These are phyloP conservation scores for Orthosia cruda DNA, from an alignment of 2,888 invertebrate genomes.

Conservation along the genomic window DNA sequence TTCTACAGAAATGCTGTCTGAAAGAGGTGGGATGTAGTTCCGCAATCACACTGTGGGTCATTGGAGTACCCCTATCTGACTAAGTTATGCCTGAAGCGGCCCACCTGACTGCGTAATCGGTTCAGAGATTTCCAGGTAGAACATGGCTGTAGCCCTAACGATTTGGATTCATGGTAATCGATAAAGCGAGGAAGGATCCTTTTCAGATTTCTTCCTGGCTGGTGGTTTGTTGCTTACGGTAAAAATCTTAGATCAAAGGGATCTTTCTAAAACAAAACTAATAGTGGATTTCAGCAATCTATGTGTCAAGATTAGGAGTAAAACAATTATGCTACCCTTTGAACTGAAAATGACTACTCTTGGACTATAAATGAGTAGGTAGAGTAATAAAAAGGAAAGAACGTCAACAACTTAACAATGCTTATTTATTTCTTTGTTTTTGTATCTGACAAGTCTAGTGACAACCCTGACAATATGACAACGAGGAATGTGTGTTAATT, in stretches of 20 bases:
- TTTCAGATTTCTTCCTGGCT: too few relatives aligned
- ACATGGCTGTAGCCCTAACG: too few relatives aligned
- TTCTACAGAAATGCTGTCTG: too few relatives aligned
- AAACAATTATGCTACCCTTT: not conserved
- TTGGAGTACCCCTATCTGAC: too few relatives aligned
- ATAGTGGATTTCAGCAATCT: not conserved
- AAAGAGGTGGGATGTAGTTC: too few relatives aligned
- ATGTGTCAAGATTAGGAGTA: not conserved
- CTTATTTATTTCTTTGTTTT: not conserved
- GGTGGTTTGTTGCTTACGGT: not conserved
- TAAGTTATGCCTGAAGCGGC: too few relatives aligned
- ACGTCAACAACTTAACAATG: not conserved
- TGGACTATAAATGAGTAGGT: not conserved
- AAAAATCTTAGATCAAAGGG: not conserved
- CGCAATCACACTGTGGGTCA: too few relatives aligned
- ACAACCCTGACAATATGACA: conserved; percentile 49
- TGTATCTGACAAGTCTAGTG: not conserved
- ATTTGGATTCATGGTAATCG: not conserved
- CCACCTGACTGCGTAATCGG: too few relatives aligned
- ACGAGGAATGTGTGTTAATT: conserved; percentile 74
- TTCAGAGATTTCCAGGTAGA: too few relatives aligned
- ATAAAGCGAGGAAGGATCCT: too few relatives aligned
- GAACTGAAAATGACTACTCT: too few relatives aligned
- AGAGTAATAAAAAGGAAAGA: not conserved
- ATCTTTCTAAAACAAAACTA: not conserved